phyloP scores from a whole-genome alignment of 2,888 invertebrate species.

The Temnothorax ravouxi region DNA sequence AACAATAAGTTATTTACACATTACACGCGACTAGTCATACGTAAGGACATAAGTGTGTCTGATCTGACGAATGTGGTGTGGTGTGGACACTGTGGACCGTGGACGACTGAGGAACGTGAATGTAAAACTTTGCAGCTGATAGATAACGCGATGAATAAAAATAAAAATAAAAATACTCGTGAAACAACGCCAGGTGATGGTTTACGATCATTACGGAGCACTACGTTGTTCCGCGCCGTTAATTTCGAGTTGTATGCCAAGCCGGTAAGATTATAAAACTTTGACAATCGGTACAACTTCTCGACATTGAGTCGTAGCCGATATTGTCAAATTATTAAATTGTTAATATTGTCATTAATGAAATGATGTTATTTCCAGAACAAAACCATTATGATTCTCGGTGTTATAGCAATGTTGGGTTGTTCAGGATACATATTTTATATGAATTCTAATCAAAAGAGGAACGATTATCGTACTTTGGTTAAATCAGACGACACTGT shows the following conservation, averaged over 20 bases:
- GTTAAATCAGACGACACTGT: slow-evolving; percentile 93
- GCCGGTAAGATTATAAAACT: slow-evolving; percentile 89
- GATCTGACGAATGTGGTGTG: no score
- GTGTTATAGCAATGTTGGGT: slow-evolving; percentile 91
- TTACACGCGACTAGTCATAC: no score
- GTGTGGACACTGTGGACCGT: no score
- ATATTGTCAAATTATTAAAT: no score
- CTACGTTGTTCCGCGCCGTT: slow-evolving; percentile 92
- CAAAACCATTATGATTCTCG: slow-evolving; percentile 94
- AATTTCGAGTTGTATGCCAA: slow-evolving; percentile 97
- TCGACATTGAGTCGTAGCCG: background rate
- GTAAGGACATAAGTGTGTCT: background rate
- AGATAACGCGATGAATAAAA: slow-evolving; percentile 59
- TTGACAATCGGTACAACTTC: background rate
- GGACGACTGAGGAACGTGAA: background rate
- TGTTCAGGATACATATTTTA: slow-evolving; percentile 94
- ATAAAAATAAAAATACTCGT: slow-evolving; percentile 61
- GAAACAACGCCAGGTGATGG: slow-evolving; percentile 90
- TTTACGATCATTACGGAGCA: slow-evolving; percentile 91
- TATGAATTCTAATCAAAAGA: slow-evolving; percentile 93
- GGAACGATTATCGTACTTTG: slow-evolving; percentile 93
- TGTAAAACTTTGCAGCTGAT: background rate
- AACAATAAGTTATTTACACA: background rate
- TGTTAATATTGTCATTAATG: background rate
- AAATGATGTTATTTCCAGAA: slow-evolving; percentile 88